phyloP scores from a whole-genome alignment of 2,888 invertebrate genomes.

The Dexiosoma caninum region DNA sequence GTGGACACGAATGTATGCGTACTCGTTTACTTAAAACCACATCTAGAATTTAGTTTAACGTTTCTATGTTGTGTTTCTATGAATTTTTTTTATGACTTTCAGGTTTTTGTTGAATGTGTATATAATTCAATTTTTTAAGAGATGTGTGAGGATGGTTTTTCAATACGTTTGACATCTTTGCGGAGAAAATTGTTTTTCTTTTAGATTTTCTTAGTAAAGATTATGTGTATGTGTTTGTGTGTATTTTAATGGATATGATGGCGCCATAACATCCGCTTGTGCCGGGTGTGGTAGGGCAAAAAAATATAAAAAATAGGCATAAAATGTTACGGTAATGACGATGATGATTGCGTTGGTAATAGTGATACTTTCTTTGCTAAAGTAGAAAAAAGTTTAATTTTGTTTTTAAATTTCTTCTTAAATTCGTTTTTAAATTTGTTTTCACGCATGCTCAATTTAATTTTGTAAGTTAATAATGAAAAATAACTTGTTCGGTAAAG shows the following conservation, averaged over 20 bases:
- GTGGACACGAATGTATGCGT: not conserved
- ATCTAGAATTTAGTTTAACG: not conserved
- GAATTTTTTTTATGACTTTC: conserved; percentile 33
- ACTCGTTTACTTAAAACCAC: too few species aligned
- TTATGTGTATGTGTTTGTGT: not conserved
- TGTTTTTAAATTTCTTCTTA: not conserved
- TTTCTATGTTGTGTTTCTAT: conserved; percentile 13
- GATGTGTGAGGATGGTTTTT: conserved; percentile 16
- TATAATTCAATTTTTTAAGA: conserved; percentile 12
- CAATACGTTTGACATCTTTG: conserved; percentile 21
- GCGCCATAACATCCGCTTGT: conserved; percentile 62
- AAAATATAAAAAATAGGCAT: conserved; percentile 41
- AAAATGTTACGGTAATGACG: conserved; percentile 28
- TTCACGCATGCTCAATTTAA: not conserved
- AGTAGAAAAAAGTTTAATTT: not conserved
- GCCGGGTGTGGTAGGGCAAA: conserved; percentile 55
- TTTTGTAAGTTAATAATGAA: not conserved
- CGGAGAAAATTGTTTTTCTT: conserved; percentile 9
- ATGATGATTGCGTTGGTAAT: not conserved
- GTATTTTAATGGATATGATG: conserved; percentile 44
- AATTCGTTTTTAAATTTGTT: not conserved
- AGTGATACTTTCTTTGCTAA: conserved; percentile 7
- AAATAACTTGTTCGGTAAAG: not conserved
- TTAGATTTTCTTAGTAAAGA: conserved; percentile 3
- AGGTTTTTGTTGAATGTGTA: not conserved